phyloP scores from a whole-genome alignment of 2,888 invertebrate species.

The Odontothrips loti region DNA sequence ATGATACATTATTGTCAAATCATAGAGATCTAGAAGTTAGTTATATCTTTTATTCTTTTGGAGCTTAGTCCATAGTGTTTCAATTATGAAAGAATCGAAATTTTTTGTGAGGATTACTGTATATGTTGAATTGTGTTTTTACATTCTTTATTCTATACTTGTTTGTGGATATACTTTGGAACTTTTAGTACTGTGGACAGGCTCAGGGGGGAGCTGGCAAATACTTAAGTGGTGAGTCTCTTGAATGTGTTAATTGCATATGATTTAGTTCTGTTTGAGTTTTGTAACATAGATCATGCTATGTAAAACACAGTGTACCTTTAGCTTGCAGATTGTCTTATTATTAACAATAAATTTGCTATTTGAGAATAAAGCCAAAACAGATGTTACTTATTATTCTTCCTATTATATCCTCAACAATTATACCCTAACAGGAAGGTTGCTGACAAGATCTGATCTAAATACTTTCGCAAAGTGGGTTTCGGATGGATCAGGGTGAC shows the following conservation, averaged over 20 bases:
- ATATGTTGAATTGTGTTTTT: not conserved
- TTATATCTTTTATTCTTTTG: not conserved
- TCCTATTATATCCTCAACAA: no score
- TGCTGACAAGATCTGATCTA: not conserved
- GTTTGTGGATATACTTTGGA: not conserved
- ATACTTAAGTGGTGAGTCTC: not conserved
- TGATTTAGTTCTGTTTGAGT: not conserved
- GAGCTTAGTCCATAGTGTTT: not conserved
- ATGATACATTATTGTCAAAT: not conserved
- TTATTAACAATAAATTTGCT: constrained; percentile 2
- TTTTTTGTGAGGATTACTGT: not conserved
- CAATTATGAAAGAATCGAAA: not conserved
- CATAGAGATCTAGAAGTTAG: not conserved
- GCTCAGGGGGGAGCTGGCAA: not conserved
- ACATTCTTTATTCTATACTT: not conserved
- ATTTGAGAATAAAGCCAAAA: not conserved
- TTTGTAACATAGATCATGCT: not conserved
- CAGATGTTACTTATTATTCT: no score
- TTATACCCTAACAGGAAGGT: not conserved
- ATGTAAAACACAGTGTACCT: constrained; percentile 10
- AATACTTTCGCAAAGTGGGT: not conserved
- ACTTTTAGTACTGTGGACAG: not conserved
- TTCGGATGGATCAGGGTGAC: not conserved
- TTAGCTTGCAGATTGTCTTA: constrained; percentile 12
- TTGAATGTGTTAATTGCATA: not conserved